A percentile compares a stretch with the other conserved stretches of the same genome.
These are phyloP conservation scores for Amyelois transitella DNA, from an alignment of 1,140 invertebrate genomes.

Conservation along the genomic window DNA sequence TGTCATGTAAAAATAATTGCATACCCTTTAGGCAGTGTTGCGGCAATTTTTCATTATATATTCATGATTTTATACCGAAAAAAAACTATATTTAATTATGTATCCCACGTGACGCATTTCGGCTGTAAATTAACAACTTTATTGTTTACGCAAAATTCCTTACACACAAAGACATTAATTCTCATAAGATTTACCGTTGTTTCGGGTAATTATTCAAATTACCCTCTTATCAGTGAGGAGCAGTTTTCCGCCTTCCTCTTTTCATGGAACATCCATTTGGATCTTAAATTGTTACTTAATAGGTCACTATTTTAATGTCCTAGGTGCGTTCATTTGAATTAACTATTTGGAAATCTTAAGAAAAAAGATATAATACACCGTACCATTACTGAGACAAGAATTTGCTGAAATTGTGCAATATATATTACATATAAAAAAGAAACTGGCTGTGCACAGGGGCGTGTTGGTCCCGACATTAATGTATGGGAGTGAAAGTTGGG, in stretches of 20 bases:
- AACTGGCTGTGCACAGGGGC: no score
- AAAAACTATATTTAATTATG: no score
- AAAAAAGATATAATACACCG: no score
- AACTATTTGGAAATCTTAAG: no score
- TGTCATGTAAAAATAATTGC: background rate
- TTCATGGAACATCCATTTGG: slow-evolving; percentile 5
- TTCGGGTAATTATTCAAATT: slow-evolving; percentile 59
- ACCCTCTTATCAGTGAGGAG: slow-evolving; percentile 42
- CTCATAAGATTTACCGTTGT: slow-evolving; percentile 31
- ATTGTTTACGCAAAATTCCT: background rate
- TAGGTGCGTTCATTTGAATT: background rate
- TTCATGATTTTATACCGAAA: no score
- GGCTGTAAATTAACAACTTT: background rate
- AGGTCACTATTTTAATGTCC: slow-evolving; percentile 13
- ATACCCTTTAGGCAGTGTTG: no score
- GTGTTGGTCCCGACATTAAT: no score
- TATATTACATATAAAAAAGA: no score
- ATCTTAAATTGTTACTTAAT: slow-evolving; percentile 10
- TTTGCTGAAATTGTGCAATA: no score
- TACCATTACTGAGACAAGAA: no score
- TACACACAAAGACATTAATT: slow-evolving; percentile 40
- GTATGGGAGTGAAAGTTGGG: no score
- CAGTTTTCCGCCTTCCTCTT: slow-evolving; percentile 43
- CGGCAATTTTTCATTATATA: no score
- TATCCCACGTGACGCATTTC: background rate